Conservation (phyloP, 2,113 vertebrate species). For the Elachura formosa region DNA sequence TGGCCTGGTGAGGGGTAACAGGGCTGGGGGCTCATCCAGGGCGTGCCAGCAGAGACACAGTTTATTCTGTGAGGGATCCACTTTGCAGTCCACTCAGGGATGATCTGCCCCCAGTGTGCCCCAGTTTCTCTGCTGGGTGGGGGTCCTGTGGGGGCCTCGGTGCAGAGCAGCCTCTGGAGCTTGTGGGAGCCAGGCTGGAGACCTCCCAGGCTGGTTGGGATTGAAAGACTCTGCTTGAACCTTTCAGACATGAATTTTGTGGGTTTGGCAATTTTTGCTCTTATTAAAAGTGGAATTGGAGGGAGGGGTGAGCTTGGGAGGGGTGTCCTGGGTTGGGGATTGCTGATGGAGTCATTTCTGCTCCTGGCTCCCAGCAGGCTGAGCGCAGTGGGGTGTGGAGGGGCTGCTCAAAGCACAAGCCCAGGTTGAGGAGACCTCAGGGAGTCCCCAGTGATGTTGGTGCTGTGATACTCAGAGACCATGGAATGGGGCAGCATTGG, state of each 20-base stretch:
- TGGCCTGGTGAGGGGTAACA: neutral
- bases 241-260: slow-evolving; percentile 5
- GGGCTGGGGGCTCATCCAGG: neutral
- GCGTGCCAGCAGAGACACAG: neutral
- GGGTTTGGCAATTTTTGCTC: neutral
- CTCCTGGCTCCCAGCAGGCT: fast-evolving
- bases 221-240: neutral
- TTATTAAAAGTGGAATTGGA: neutral
- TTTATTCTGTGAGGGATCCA: neutral
- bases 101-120: neutral
- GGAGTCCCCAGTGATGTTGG: neutral
- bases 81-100: neutral
- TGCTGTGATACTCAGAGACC: neutral
- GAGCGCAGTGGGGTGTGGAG: neutral
- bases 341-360: fast-evolving
- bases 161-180: fast-evolving
- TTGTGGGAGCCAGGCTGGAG: fast-evolving
- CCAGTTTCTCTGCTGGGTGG: neutral
- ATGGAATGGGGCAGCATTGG: neutral
- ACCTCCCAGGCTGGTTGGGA: slow-evolving; percentile 18
- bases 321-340: neutral
- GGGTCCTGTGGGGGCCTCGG: fast-evolving
- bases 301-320: neutral
- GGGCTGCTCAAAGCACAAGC: neutral
- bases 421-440: neutral